Percentiles rank a stretch among this genome's conserved stretches.
Evolutionary conservation across 2,797 vertebrate species (phyloP).

Genomic region (Ispidina picta): DNA sequence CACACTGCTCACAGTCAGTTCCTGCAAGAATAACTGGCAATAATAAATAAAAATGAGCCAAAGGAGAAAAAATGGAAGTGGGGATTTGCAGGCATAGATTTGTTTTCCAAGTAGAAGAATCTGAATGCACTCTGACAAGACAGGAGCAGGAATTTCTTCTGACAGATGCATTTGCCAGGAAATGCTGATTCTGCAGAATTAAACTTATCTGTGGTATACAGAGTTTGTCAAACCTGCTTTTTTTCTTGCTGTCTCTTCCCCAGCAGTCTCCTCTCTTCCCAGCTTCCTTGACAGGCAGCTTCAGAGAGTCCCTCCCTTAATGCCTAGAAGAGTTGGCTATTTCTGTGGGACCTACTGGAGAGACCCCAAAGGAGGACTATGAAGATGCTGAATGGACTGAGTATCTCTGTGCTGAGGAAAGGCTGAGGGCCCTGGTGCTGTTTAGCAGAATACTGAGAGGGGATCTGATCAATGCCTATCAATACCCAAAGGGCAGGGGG

Average conservation of each 20-base stretch:
- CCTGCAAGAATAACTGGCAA: background rate
- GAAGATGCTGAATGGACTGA: background rate
- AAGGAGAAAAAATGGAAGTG: background rate
- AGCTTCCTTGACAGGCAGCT: background rate
- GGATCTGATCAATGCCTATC: background rate
- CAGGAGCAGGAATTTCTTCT: conserved; percentile 36
- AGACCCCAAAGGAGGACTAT: too few relatives aligned
- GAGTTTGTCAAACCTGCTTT: conserved; percentile 31
- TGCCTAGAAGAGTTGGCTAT: background rate
- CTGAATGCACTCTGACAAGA: background rate
- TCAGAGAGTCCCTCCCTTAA: background rate
- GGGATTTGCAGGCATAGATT: background rate
- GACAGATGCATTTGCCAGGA: conserved; percentile 1
- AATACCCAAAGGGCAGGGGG: background rate
- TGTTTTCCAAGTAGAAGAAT: background rate
- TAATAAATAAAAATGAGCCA: background rate
- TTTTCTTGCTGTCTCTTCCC: conserved; percentile 16
- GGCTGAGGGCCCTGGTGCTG: background rate
- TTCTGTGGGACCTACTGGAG: background rate
- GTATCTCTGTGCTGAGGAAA: background rate
- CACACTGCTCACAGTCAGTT: background rate
- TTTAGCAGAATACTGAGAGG: background rate
- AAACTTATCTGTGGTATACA: conserved; percentile 1
- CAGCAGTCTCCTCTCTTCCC: background rate
- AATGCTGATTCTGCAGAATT: conserved; percentile 36